Base-by-base conservation (phyloP, 1,140 invertebrate species). In the Caenorhabditis briggsae region DNA sequence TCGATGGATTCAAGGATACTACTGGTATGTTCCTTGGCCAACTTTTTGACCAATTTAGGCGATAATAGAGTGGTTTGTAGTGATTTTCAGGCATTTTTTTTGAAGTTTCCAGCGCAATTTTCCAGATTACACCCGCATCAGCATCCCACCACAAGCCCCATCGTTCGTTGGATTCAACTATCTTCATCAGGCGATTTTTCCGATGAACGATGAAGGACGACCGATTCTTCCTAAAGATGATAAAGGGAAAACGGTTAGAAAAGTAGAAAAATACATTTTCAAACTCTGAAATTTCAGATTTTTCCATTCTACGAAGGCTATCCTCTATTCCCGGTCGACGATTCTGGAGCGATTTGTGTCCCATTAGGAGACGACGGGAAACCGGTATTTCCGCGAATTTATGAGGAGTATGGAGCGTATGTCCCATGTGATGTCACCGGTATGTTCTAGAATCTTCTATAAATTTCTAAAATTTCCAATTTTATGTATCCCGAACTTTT, bases 261-360 rank as follows among this genome's bases (percentile, higher is more conserved):
- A n/a, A n/a, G 11, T 11, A 18, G 18, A 58, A 58, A 58, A n/a
- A 5, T 58, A 11, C 55, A 50, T 50, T 50, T 50, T 50, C 48
- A 50, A 12, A 25, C 23, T 23, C 9, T 6, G 7, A 25, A 20
- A 11, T 78, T 78, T 9, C 46, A 78, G 70, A 78, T 78, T 14
- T 78, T 78, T 46, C 70, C 70, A n/a, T 78, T 50, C 20, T 78
- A 78, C 46, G 70, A 78, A 7, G 70, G 70, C n/a, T 78, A 78
- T 78, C 70, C 70, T 12, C 18, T 78, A 50, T 78, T 78, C 46
- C 70, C 70, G 18, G 70, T 78, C n/a, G 46, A 78, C 20, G 70
- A 78, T 78, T 78, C 70, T 11, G 70, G 70, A 7, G 70, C 70
- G 3, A 25, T 78, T 16, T 78, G 70, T 50, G 46, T 78, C 2